A percentile compares a stretch with the other conserved stretches of the same genome.
phyloP scores from a whole-genome alignment of 2,797 vertebrate species.

The Acrocephalus scirpaceus region DNA sequence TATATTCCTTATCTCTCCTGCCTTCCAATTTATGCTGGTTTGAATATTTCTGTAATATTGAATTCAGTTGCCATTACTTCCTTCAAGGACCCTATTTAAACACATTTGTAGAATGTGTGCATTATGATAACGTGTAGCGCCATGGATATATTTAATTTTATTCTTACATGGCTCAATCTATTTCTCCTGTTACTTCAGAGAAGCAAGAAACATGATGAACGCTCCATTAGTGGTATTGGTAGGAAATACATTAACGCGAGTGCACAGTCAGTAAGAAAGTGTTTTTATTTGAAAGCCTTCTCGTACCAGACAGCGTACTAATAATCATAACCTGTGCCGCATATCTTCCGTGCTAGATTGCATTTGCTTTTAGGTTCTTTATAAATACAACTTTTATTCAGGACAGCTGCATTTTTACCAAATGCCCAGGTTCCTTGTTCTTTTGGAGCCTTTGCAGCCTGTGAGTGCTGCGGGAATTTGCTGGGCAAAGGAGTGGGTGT shows the following conservation, averaged over 20 bases:
- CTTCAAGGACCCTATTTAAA: background rate
- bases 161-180: background rate
- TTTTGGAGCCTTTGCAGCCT: background rate
- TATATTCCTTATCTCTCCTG: background rate
- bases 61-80: background rate
- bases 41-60: background rate
- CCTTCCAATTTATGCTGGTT: background rate
- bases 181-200: conserved; percentile 5
- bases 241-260: background rate
- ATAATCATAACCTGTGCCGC: background rate
- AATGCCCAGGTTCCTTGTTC: background rate
- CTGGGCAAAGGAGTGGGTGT: background rate
- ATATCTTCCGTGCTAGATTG: background rate
- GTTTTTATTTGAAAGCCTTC: conserved; percentile 18
- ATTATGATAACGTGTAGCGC: fast-evolving
- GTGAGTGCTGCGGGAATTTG: background rate
- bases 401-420: background rate
- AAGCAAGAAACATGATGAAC: background rate
- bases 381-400: background rate
- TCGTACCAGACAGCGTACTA: background rate
- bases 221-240: conserved; percentile 33
- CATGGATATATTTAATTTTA: background rate
- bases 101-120: background rate
- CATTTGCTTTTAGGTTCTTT: background rate
- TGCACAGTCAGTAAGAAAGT: background rate